Conservation (phyloP, 1,140 invertebrate genomes). For the Atta texana region DNA sequence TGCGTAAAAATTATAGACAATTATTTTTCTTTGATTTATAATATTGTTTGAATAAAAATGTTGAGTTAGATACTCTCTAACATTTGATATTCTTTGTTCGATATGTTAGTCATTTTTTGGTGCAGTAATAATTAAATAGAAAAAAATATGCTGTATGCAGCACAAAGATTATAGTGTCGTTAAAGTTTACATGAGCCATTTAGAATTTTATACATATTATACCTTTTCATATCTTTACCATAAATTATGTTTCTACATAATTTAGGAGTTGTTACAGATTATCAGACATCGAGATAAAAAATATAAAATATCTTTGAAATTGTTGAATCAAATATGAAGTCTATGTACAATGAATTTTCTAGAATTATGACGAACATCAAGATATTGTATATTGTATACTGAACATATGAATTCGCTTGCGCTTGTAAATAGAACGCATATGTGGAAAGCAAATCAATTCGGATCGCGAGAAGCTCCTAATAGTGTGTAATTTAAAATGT, state of each 20-base stretch:
- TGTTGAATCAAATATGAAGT: conserved; percentile 51
- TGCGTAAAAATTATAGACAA: conserved; percentile 1
- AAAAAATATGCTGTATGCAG: neutral
- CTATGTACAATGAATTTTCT: conserved; percentile 26
- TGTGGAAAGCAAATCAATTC: conserved; percentile 69
- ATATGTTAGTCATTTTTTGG: conserved; percentile 7
- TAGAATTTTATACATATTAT: conserved; percentile 68
- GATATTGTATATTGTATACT: conserved; percentile 21
- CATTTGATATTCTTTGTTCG: neutral
- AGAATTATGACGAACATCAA: neutral
- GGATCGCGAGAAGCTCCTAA: neutral
- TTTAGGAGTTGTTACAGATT: conserved; percentile 45
- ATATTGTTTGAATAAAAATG: neutral
- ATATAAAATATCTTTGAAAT: conserved; percentile 56
- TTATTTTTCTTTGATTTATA: conserved; percentile 22
- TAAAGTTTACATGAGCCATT: conserved; percentile 57
- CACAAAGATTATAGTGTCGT: conserved; percentile 30
- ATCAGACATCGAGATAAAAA: conserved; percentile 20
- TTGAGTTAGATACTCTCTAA: neutral
- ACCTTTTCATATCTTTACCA: conserved; percentile 60
- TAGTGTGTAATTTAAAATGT: conserved; percentile 43
- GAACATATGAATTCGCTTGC: neutral
- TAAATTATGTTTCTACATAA: conserved; percentile 51
- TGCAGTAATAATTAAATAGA: conserved; percentile 23
- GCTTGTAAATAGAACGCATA: conserved; percentile 38